Evolutionary conservation across 2,888 invertebrate species (phyloP).

Genomic region (Sminthurinus aureus): DNA sequence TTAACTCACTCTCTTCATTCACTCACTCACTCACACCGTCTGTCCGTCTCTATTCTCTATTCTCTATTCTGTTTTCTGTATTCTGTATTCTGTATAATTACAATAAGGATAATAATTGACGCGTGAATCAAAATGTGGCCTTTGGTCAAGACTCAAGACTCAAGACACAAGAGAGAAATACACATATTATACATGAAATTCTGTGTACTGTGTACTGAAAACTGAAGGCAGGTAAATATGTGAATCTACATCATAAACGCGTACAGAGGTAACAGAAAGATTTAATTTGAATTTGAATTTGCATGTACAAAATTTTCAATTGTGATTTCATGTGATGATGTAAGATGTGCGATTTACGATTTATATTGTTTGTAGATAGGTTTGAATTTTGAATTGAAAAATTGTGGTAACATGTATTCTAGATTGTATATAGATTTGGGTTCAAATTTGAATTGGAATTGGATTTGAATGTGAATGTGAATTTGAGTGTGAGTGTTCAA

Average conservation of each 20-base stretch:
- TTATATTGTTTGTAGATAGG: background rate
- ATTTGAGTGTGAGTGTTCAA: background rate
- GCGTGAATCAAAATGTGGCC: constrained; percentile 46
- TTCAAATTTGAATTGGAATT: background rate
- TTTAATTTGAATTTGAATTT: constrained; percentile 37
- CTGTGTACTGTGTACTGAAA: no score
- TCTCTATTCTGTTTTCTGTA: background rate
- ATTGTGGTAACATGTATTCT: no score
- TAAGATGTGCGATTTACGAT: background rate
- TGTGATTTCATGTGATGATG: background rate
- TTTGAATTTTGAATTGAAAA: background rate
- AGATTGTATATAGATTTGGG: background rate
- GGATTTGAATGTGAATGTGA: background rate
- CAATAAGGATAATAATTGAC: constrained; percentile 47
- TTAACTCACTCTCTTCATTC: background rate
- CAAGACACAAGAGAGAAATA: background rate
- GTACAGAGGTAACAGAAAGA: constrained; percentile 11
- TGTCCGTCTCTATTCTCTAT: background rate
- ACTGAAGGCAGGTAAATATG: no score
- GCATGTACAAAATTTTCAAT: background rate
- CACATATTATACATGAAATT: background rate
- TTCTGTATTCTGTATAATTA: constrained; percentile 45
- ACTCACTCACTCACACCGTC: background rate
- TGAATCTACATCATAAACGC: no score
- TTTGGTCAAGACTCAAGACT: constrained; percentile 45